Conservation (phyloP, 2,888 invertebrate species). For the Cepaea hortensis region DNA sequence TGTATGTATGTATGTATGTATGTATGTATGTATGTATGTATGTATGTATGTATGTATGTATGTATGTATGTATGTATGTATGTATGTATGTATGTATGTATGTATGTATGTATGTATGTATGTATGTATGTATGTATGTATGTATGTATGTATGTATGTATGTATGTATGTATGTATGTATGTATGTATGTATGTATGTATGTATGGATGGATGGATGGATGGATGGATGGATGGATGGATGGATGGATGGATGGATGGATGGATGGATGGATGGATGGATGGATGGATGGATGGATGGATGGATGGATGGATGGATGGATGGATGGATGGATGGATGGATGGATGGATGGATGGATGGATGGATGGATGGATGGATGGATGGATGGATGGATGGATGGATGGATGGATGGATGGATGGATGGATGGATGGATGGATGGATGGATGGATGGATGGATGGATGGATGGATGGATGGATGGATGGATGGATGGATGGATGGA, state of each 20-base stretch:
- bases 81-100: too few species aligned
- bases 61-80: conserved; percentile 10
- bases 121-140: too few species aligned
- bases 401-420: too few species aligned
- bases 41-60: conserved; percentile 21
- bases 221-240: not conserved
- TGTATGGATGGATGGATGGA: not conserved
- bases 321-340: too few species aligned
- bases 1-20: not conserved
- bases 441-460: too few species aligned
- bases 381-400: too few species aligned
- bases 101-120: too few species aligned
- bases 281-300: not conserved
- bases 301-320: not conserved
- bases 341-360: too few species aligned
- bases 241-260: not conserved
- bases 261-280: not conserved
- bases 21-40: conserved; percentile 17
- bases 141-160: not conserved
- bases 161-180: not conserved
- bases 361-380: too few species aligned
- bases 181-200: not conserved
- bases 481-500: too few species aligned
- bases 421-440: too few species aligned
- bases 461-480: too few species aligned